Evolutionary conservation across 2,888 invertebrate species (phyloP), one percentile per base, ranked within the genome.

Genomic region (Tubulanus polymorphus): DNA sequence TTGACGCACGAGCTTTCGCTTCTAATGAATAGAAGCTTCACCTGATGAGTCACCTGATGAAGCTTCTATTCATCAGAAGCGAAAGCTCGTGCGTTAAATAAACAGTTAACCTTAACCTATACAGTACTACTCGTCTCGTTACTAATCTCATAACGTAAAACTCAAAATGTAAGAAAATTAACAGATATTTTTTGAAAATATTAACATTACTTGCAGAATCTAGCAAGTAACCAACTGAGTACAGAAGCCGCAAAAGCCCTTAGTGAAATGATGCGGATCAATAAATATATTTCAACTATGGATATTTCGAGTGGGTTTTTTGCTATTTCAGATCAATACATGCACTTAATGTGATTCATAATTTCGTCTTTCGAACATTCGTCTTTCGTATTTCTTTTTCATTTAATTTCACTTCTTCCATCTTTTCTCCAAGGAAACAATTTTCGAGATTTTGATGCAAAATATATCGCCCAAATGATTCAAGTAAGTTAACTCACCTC

Each of bases 361-460:
- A n/a, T n/a, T n/a, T n/a, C n/a, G n/a, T n/a, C n/a, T n/a, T n/a
- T n/a, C n/a, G n/a, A n/a, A n/a, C n/a, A n/a, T n/a, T n/a, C n/a
- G n/a, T n/a, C n/a, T n/a, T n/a, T n/a, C n/a, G n/a, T n/a, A n/a
- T n/a, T n/a, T n/a, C n/a, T n/a, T n/a, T n/a, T n/a, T n/a, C n/a
- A n/a, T n/a, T n/a, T n/a, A n/a, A n/a, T n/a, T n/a, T n/a, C n/a
- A n/a, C n/a, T n/a, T n/a, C n/a, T n/a, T n/a, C n/a, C n/a, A n/a
- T n/a, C n/a, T n/a, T n/a, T n/a, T n/a, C n/a, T n/a, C 51, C 8
- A 59, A 74, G 74, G 67, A 27, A 69, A 66, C 20, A 59, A 65
- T 18, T 58, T 74, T 25, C 65, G 66, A 1, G 71, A 75, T 46
- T 57, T 55, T n/a, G 73, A 73, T 51, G 63, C 65, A 0, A 68